Evolutionary conservation across 2,888 invertebrate species (phyloP).

Genomic region (Netelia fuscicornis): DNA sequence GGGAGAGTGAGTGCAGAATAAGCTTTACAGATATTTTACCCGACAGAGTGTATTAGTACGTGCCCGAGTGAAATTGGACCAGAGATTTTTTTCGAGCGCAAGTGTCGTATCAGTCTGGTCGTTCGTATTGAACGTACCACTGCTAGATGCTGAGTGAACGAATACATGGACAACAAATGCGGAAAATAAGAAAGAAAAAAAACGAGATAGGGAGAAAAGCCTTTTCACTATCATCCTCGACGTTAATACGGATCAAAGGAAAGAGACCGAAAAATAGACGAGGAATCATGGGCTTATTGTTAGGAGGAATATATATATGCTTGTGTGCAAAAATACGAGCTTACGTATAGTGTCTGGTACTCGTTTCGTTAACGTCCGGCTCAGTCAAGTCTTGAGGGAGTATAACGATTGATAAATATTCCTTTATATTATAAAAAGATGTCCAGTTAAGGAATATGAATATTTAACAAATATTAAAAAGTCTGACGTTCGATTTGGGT

Average conservation of each 20-base stretch:
- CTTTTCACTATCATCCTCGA: constrained; percentile 65
- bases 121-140: constrained; percentile 49
- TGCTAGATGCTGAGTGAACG: constrained; percentile 45
- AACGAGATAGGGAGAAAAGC: constrained; percentile 66
- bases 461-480: too few species aligned
- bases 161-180: constrained; percentile 55
- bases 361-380: constrained; percentile 64
- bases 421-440: constrained; percentile 12
- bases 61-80: constrained; percentile 57
- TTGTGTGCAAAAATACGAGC: constrained; percentile 14
- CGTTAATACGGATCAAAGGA: constrained; percentile 81
- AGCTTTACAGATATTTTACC: constrained; percentile 50
- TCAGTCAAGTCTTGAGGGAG: constrained; percentile 56
- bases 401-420: constrained; percentile 26
- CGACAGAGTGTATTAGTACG: constrained; percentile 42
- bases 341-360: constrained; percentile 18
- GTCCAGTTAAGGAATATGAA: too few species aligned
- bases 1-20: constrained; percentile 40
- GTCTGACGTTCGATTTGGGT: too few species aligned
- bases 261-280: constrained; percentile 78
- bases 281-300: constrained; percentile 63
- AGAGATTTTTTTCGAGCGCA: constrained; percentile 46
- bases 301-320: not conserved
- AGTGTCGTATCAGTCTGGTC: constrained; percentile 36
- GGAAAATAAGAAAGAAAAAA: constrained; percentile 46